Conservation (phyloP, 1,140 invertebrate species). For the Aradophagus sp. region DNA sequence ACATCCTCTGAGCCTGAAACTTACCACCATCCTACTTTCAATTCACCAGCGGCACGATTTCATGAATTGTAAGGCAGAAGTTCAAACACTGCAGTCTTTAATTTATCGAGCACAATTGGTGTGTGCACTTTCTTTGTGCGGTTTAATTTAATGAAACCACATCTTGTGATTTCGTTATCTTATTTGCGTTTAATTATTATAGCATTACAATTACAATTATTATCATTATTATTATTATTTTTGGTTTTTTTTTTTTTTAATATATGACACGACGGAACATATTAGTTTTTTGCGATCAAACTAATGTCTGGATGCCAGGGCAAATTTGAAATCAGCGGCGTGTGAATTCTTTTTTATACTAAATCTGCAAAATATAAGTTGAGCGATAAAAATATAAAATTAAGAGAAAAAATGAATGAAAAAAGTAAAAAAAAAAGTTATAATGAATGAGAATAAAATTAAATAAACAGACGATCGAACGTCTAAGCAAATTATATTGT, state of each 20-base stretch:
- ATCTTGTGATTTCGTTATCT: no score
- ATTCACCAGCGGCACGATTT: conserved; percentile 5
- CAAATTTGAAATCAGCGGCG: conserved; percentile 19
- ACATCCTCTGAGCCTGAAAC: conserved; percentile 62
- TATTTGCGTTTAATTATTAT: no score
- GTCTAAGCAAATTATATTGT: conserved; percentile 17
- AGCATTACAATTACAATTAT: no score
- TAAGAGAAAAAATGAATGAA: conserved; percentile 1
- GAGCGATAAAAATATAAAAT: conserved; percentile 4
- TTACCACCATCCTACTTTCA: conserved; percentile 11
- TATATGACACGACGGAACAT: conserved; percentile 21
- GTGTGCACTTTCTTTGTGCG: no score
- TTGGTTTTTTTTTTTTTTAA: conserved; percentile 11
- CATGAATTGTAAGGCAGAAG: neutral
- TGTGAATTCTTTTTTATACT: conserved; percentile 19
- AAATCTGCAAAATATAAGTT: conserved; percentile 23
- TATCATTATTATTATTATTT: neutral
- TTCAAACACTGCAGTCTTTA: no score
- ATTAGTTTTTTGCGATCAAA: conserved; percentile 30
- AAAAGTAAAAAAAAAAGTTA: neutral
- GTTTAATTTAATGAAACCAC: no score
- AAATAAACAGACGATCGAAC: conserved; percentile 10
- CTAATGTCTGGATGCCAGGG: conserved; percentile 5
- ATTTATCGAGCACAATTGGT: no score
- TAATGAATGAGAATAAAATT: conserved; percentile 1